A percentile compares a stretch with the other conserved stretches of the same genome.
Evolutionary conservation across 2,888 invertebrate genomes (phyloP).

Genomic region (Tetrapedia diversipes): DNA sequence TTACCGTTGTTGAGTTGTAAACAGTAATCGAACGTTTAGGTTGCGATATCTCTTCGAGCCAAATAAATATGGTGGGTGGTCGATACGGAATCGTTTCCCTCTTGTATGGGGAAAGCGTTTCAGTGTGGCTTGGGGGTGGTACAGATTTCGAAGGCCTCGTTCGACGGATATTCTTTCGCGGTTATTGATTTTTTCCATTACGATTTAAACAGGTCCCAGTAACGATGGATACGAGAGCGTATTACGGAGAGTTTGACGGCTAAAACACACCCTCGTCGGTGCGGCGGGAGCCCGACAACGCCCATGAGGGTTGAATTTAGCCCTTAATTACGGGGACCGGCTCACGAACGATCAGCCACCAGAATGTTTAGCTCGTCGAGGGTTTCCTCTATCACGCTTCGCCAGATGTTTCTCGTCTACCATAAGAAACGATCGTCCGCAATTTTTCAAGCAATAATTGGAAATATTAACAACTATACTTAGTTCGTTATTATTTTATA

Average conservation of each 20-base stretch:
- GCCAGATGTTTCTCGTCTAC: not conserved
- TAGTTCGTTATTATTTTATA: too few species aligned
- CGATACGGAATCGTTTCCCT: not conserved
- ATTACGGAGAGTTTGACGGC: slow-evolving; percentile 57
- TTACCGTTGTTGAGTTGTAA: not conserved
- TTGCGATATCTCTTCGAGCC: not conserved
- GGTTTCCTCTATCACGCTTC: slow-evolving; percentile 33
- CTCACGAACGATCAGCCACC: slow-evolving; percentile 59
- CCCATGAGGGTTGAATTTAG: slow-evolving; percentile 67
- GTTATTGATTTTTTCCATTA: slow-evolving; percentile 65
- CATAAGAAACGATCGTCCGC: not conserved
- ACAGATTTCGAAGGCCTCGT: not conserved
- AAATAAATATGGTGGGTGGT: not conserved
- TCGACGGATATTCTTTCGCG: slow-evolving; percentile 14
- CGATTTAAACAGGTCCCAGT: slow-evolving; percentile 56
- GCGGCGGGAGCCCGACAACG: slow-evolving; percentile 54
- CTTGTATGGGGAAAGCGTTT: not conserved
- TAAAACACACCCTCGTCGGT: slow-evolving; percentile 67
- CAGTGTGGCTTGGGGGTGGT: not conserved
- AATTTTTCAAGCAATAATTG: too few species aligned
- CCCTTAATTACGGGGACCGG: slow-evolving; percentile 66
- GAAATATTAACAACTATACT: too few species aligned
- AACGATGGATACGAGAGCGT: slow-evolving; percentile 65
- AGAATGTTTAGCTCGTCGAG: slow-evolving; percentile 51
- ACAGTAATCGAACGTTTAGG: too few species aligned